A percentile compares a stretch with the other conserved stretches of the same genome.
Conservation (phyloP, 2,113 vertebrate genomes). For the Carlito syrichta region DNA sequence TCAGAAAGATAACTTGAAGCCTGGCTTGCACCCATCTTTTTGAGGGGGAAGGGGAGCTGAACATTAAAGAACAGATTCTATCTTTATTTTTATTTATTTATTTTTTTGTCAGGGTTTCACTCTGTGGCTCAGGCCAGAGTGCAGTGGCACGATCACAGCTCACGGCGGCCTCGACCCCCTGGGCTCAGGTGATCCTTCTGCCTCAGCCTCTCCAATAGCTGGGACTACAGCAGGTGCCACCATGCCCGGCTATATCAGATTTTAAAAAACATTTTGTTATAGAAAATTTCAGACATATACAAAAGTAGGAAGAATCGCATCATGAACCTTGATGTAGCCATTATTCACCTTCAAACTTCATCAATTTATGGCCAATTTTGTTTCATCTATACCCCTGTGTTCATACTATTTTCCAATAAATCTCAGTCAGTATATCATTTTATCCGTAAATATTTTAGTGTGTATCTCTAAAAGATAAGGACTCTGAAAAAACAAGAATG, state of each 20-base stretch:
- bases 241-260: no score
- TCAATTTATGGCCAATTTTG: background rate
- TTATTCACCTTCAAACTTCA: background rate
- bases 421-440: background rate
- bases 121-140: no score
- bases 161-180: no score
- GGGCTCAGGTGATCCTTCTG: no score
- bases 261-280: background rate
- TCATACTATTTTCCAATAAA: background rate
- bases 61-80: background rate
- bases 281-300: background rate
- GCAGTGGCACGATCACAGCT: no score
- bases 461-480: background rate
- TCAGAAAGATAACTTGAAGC: background rate
- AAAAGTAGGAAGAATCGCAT: background rate
- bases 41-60: accelerated
- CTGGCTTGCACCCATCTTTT: no score
- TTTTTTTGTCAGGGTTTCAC: no score
- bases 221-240: no score
- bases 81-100: no score
- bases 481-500: background rate
- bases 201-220: no score
- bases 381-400: background rate
- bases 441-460: background rate
- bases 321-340: background rate